A percentile compares a stretch with the other conserved stretches of the same genome.
These are phyloP conservation scores for Plutella xylostella DNA, from an alignment of 2,888 invertebrate species.

Conservation along the genomic window DNA sequence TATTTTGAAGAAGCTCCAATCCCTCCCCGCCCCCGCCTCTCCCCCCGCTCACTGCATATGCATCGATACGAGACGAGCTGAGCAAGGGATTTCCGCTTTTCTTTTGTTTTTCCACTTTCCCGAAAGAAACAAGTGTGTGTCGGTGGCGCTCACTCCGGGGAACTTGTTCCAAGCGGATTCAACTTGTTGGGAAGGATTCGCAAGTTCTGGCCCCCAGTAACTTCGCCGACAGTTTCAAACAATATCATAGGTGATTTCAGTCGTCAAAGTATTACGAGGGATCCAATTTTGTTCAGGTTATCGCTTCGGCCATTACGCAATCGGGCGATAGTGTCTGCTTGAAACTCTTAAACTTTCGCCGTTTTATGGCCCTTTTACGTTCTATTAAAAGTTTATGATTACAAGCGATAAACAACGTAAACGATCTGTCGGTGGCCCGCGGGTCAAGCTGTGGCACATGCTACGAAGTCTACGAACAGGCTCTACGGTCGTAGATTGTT, in stretches of 20 bases:
- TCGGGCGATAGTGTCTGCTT: not conserved
- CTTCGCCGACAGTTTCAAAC: not conserved
- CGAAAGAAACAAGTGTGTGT: slow-evolving; percentile 46
- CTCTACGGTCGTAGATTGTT: no score
- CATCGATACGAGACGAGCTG: slow-evolving; percentile 31
- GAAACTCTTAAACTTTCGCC: not conserved
- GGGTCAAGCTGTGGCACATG: no score
- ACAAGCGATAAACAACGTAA: no score
- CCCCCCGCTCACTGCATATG: slow-evolving; percentile 39
- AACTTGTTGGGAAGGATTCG: slow-evolving; percentile 49
- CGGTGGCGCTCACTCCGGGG: slow-evolving; percentile 47
- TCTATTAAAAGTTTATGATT: not conserved
- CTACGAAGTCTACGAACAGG: no score
- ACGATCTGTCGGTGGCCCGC: no score
- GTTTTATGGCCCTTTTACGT: not conserved
- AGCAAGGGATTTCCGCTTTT: slow-evolving; percentile 34
- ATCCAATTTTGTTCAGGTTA: not conserved
- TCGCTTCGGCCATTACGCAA: not conserved
- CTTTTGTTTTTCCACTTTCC: slow-evolving; percentile 40
- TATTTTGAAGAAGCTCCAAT: slow-evolving; percentile 55
- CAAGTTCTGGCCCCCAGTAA: slow-evolving; percentile 31
- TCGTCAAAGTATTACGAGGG: not conserved
- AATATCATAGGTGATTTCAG: not conserved
- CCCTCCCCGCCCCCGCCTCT: slow-evolving; percentile 22
- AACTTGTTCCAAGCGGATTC: slow-evolving; percentile 55